Percentiles rank a stretch among this genome's conserved stretches.
phyloP scores from a whole-genome alignment of 2,797 vertebrate species.

The Okamejei kenojei region DNA sequence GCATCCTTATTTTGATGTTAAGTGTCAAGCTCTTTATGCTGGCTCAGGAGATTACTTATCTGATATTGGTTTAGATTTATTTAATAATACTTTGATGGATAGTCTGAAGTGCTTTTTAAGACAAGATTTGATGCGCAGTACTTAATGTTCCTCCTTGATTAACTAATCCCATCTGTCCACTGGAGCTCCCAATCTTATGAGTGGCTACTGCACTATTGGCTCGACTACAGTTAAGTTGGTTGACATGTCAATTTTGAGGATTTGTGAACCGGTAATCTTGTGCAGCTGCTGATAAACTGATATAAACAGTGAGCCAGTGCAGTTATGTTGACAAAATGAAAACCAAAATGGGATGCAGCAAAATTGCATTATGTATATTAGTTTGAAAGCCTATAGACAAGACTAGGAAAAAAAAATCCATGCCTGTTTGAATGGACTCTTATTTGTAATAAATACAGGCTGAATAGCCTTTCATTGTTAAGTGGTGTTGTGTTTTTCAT shows the following conservation, averaged over 20 bases:
- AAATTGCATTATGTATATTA: conserved; percentile 17
- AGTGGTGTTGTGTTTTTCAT: conserved; percentile 31
- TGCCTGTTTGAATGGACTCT: conserved; percentile 28
- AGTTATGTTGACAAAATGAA: neutral
- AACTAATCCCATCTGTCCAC: neutral
- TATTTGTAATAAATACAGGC: conserved; percentile 31
- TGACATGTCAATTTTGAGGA: neutral
- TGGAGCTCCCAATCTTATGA: neutral
- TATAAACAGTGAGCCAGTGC: neutral
- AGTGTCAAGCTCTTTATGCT: conserved; percentile 14
- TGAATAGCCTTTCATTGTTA: conserved; percentile 23
- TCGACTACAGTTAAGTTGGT: neutral
- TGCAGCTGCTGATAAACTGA: neutral
- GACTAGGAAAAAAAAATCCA: neutral
- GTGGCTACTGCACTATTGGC: neutral
- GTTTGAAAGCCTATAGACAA: neutral
- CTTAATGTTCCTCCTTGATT: neutral
- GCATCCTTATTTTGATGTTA: conserved; percentile 11
- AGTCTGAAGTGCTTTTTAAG: neutral
- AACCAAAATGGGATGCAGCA: neutral
- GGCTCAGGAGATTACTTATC: conserved; percentile 12
- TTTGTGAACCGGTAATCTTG: neutral
- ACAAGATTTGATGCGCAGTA: neutral
- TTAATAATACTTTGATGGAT: conserved; percentile 22
- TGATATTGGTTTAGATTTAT: conserved; percentile 26